Percentiles rank a stretch among this genome's conserved stretches.
Evolutionary conservation across 1,140 invertebrate genomes (phyloP).

Genomic region (Chlorops oryzae): DNA sequence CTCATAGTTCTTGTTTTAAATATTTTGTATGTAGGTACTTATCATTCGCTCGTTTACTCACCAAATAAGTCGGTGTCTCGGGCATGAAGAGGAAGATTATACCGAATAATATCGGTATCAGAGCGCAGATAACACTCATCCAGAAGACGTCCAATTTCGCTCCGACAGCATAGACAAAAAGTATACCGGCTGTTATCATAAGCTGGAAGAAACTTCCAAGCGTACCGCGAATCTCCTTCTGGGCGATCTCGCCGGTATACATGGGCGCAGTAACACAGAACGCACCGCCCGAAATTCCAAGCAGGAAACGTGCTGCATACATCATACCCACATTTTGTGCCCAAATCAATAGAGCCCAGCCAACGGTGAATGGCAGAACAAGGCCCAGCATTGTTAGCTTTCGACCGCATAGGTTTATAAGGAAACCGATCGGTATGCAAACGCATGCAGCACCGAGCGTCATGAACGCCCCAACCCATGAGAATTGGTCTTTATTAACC

Average conservation of each 20-base stretch:
- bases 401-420: slow-evolving; percentile 69
- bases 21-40: neutral
- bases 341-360: slow-evolving; percentile 71
- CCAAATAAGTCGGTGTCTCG: slow-evolving; percentile 62
- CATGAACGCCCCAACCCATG: slow-evolving; percentile 67
- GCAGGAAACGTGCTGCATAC: slow-evolving; percentile 66
- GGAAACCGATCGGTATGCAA: slow-evolving; percentile 64
- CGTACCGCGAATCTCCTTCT: slow-evolving; percentile 69
- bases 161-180: slow-evolving; percentile 62
- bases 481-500: slow-evolving; percentile 51
- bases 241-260: slow-evolving; percentile 77
- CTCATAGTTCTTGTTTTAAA: slow-evolving; percentile 12
- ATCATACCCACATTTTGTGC: slow-evolving; percentile 60
- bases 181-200: slow-evolving; percentile 68
- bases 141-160: slow-evolving; percentile 54
- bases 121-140: slow-evolving; percentile 61
- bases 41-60: no score
- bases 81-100: slow-evolving; percentile 69
- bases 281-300: slow-evolving; percentile 66
- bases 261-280: slow-evolving; percentile 71
- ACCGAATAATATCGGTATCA: slow-evolving; percentile 62
- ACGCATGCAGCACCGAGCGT: slow-evolving; percentile 66
- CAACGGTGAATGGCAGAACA: slow-evolving; percentile 64
- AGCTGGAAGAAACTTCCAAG: slow-evolving; percentile 74
- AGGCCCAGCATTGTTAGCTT: slow-evolving; percentile 66